These are phyloP conservation scores for Noctua janthina DNA, from an alignment of 2,888 invertebrate species.

Conservation along the genomic window DNA sequence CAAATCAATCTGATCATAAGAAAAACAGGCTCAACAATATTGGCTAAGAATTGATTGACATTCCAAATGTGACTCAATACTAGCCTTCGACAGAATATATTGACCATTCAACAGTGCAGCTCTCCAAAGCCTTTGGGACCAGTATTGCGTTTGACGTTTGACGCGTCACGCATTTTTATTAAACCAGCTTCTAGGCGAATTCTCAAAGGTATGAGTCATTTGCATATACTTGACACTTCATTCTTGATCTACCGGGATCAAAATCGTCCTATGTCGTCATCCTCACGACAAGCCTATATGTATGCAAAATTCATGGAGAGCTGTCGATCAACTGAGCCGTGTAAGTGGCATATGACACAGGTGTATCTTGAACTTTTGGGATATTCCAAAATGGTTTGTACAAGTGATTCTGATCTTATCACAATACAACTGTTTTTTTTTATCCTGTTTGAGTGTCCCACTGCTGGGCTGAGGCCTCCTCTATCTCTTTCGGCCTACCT, in stretches of 20 bases:
- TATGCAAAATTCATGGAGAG: conserved; percentile 58
- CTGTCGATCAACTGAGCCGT: conserved; percentile 40
- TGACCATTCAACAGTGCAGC: conserved; percentile 20
- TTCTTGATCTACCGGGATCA: conserved; percentile 55
- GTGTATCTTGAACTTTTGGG: conserved; percentile 27
- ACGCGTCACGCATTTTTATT: conserved; percentile 36
- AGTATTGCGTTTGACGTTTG: conserved; percentile 18
- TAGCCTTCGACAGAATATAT: conserved; percentile 14
- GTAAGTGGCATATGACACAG: conserved; percentile 45
- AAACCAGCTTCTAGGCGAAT: conserved; percentile 30
- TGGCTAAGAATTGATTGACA: neutral
- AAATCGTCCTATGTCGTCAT: conserved; percentile 32
- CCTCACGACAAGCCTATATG: conserved; percentile 55
- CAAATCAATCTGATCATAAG: neutral
- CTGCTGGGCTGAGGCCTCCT: too few species aligned
- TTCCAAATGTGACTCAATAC: neutral
- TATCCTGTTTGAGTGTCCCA: too few species aligned
- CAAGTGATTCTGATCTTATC: neutral
- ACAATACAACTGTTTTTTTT: neutral
- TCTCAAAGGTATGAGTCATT: conserved; percentile 41
- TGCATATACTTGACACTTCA: conserved; percentile 43
- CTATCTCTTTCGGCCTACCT: too few species aligned
- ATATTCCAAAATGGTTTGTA: conserved; percentile 1
- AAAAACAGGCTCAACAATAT: neutral
- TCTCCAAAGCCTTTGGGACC: conserved; percentile 15